Evolutionary conservation across 2,113 vertebrate species (phyloP).

Genomic region (Regulus satrapa): DNA sequence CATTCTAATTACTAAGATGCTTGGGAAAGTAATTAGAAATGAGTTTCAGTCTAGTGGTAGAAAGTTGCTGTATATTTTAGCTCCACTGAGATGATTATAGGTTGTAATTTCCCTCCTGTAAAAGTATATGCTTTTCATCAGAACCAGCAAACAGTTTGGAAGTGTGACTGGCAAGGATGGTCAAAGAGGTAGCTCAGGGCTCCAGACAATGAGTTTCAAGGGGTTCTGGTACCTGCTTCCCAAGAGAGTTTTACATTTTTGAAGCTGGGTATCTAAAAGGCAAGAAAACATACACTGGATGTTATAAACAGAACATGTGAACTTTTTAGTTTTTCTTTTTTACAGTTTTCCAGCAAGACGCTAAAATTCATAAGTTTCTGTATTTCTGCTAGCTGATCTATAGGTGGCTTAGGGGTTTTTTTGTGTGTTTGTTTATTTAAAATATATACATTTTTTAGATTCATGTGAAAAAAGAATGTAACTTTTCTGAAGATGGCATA

Average conservation of each 20-base stretch:
- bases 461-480: not conserved
- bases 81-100: not conserved
- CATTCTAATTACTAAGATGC: not conserved
- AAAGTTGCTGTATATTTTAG: not conserved
- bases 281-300: not conserved
- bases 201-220: not conserved
- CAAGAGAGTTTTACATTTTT: not conserved
- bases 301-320: not conserved
- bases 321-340: not conserved
- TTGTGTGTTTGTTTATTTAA: not conserved
- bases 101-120: not conserved
- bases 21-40: not conserved
- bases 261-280: not conserved
- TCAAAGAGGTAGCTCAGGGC: not conserved
- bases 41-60: not conserved
- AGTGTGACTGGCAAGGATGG: not conserved
- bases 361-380: not conserved
- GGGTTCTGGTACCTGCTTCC: not conserved
- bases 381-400: not conserved
- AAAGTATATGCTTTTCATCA: not conserved
- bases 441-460: not conserved
- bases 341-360: not conserved
- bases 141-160: not conserved
- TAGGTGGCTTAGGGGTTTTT: not conserved
- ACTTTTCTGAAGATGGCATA: not conserved